phyloP scores from a whole-genome alignment of 2,888 invertebrate species.

The Pemphredon lugubris region DNA sequence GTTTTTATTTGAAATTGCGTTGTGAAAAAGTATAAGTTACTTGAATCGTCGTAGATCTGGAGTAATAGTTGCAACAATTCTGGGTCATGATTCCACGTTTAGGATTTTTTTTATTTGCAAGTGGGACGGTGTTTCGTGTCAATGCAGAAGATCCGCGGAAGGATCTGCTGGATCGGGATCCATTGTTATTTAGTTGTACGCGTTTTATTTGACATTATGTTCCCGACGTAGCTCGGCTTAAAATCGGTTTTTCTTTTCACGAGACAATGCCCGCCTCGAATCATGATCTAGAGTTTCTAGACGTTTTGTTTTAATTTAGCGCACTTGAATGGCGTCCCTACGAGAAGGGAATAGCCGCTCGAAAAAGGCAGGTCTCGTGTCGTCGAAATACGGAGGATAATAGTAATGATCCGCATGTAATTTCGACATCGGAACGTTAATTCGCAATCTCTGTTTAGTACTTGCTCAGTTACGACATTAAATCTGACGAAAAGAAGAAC shows the following conservation, averaged over 20 bases:
- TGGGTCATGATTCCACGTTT: constrained; percentile 12
- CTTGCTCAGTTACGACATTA: too few relatives aligned
- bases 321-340: background rate
- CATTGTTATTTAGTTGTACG: constrained; percentile 55
- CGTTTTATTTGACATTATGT: constrained; percentile 27
- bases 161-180: constrained; percentile 16
- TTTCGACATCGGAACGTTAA: too few relatives aligned
- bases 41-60: constrained; percentile 13
- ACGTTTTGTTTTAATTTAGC: background rate
- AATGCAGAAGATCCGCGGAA: background rate
- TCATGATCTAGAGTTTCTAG: constrained; percentile 16
- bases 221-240: constrained; percentile 5
- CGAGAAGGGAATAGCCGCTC: background rate
- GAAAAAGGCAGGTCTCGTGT: background rate
- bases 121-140: constrained; percentile 10
- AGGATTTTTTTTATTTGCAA: background rate
- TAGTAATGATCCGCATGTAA: too few relatives aligned
- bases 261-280: constrained; percentile 20
- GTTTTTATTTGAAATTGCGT: constrained; percentile 4
- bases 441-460: too few relatives aligned
- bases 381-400: too few relatives aligned
- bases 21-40: background rate
- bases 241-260: constrained; percentile 6
- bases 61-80: too few relatives aligned
- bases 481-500: background rate